Evolutionary conservation across 2,113 vertebrate genomes (phyloP), one percentile per base, ranked within the genome.

Genomic region (Zapus hudsonius): DNA sequence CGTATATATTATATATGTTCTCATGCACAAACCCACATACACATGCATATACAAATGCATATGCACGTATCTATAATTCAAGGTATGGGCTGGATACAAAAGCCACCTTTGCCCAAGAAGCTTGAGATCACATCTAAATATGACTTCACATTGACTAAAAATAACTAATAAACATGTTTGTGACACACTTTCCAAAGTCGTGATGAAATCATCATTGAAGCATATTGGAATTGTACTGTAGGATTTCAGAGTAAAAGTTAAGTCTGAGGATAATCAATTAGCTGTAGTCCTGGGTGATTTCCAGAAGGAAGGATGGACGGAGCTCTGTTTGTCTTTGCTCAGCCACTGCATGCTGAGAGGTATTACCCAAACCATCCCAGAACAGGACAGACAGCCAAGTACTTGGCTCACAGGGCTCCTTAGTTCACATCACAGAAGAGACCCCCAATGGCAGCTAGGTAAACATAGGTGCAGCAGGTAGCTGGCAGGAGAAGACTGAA

Each of bases 141-240:
- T 84, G 72, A 70, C 79, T 92, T 81, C 69, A 74, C 25, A 82
- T 82, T 93, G 85, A 67, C 22, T 74, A 40, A 78, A 93, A 83
- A 76, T 7, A 13, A 9, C 17, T 87, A 91, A 64, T 72, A 88
- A 57, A 79, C 70, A n/a, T 55, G 3, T 86, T 52, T 92, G 47
- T 66, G 47, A 23, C 40, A 87, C 84, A 87, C 7, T 92, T 93
- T 93, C 25, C 75, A 6, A 66, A 61, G 80, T 72, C 87, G 52
- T 73, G 42, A 92, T 63, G 83, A 70, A 95, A 44, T 82, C 12
- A 27, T 20, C 66, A 74, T 42, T 42, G 83, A 82, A 86, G 52
- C 40, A 76, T 5, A 31, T 63, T 69, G 40, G 57, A 95, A 93
- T 90, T 89, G 79, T 75, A 27, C 42, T 42, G 19, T 90, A 76